These are phyloP conservation scores for Thysanoteuthis rhombus DNA, from an alignment of 2,888 invertebrate genomes.

Conservation along the genomic window DNA sequence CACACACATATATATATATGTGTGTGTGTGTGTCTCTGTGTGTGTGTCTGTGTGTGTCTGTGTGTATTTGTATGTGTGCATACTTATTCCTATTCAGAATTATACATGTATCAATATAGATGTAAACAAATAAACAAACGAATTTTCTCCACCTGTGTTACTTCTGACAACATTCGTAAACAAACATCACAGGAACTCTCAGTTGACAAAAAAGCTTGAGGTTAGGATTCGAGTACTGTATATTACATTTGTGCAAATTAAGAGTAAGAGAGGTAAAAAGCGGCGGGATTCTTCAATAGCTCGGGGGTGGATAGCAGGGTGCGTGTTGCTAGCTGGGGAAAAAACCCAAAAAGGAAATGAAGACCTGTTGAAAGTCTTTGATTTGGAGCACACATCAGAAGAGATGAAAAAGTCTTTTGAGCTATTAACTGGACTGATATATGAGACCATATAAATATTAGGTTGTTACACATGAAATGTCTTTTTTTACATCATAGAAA, in stretches of 20 bases:
- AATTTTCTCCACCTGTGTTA: neutral
- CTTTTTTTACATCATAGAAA: too few species aligned
- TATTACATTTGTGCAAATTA: neutral
- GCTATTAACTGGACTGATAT: neutral
- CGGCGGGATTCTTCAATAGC: neutral
- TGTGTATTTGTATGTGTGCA: too few species aligned
- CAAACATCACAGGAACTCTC: neutral
- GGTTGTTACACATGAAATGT: too few species aligned
- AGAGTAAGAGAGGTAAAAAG: neutral
- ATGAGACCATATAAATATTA: too few species aligned
- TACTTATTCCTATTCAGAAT: neutral
- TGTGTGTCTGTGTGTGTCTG: too few species aligned
- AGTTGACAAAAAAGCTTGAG: neutral
- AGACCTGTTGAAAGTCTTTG: neutral
- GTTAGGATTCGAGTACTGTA: neutral
- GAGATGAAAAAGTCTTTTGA: neutral
- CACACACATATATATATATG: too few species aligned
- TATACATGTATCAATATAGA: neutral
- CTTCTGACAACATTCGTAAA: neutral
- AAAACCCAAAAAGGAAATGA: neutral
- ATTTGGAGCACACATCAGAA: neutral
- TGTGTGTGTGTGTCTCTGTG: too few species aligned
- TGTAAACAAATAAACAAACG: neutral
- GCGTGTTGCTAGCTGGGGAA: neutral
- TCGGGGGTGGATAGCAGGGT: neutral